Evolutionary conservation across 2,113 vertebrate genomes (phyloP), one percentile per base, ranked within the genome.

Genomic region (Eolophus roseicapilla): DNA sequence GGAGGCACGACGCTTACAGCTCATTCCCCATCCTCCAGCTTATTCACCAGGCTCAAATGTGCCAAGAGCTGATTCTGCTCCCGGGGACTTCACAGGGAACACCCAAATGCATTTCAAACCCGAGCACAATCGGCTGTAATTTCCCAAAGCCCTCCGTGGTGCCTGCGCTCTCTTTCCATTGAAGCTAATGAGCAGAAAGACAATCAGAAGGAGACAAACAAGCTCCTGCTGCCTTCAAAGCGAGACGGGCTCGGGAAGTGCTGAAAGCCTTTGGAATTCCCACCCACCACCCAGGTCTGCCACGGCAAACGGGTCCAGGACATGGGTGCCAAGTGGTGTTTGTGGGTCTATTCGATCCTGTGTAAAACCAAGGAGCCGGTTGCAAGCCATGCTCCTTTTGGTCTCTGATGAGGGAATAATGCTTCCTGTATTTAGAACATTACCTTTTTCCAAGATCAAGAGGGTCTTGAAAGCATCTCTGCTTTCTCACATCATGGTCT

Each of bases 231-330:
- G 35, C 29, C 90, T 88, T 41, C 85, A 71, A 55, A 88, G 80
- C 1, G 2, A 60, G 75, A 7, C 0, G 4, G 43, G 2, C 60
- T 59, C 2, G 0, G 71, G 52, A 41, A 67, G 46, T 2, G 79
- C 49, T 24, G 31, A 53, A 41, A 50, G 46, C 81, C 76, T 76
- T 41, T 68, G 55, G 74, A 91, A 80, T 59, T 47, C 37, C 21
- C 41, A 14, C 28, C 31, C 17, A 0, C 20, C 29, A 11, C 80
- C 49, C 8, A 28, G 28, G 47, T 47, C 55, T 65, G 74, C 25
- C 64, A 6, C 0, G 0, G 73, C 24, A 43, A 39, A n/a, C 1
- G 15, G 73, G 49, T 27, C 68, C 35, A 5, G 35, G 68, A 60
- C 1, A 3, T 8, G 50, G 50, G 52, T 46, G 62, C 50, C 16